Conservation (phyloP, 2,888 invertebrate species). For the Dicyrtoma fusca region DNA sequence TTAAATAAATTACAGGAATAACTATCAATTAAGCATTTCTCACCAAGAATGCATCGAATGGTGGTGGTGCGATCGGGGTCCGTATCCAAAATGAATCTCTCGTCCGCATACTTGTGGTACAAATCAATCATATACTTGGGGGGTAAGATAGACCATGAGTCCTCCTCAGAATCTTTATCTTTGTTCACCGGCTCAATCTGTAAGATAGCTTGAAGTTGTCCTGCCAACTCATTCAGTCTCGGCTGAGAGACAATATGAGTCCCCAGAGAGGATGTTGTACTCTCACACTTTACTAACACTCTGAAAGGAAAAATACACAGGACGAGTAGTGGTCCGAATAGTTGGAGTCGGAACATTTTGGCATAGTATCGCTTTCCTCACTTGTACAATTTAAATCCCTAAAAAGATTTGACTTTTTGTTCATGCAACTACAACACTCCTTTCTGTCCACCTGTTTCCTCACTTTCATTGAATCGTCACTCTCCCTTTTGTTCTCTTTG, state of each 20-base stretch:
- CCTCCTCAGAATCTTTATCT: constrained; percentile 11
- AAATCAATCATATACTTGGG: constrained; percentile 51
- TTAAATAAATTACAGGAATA: neutral
- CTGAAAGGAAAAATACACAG: constrained; percentile 24
- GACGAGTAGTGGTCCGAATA: neutral
- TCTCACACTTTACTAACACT: constrained; percentile 21
- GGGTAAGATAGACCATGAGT: constrained; percentile 35
- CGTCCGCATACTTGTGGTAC: constrained; percentile 50
- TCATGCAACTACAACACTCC: too few species aligned
- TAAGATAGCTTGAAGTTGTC: constrained; percentile 27
- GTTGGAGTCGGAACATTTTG: constrained; percentile 22
- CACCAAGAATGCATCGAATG: constrained; percentile 37
- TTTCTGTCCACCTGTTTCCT: too few species aligned
- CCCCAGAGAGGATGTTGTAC: constrained; percentile 3
- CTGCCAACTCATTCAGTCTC: constrained; percentile 19
- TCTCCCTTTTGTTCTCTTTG: too few species aligned
- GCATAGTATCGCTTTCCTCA: constrained; percentile 21
- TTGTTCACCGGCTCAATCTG: constrained; percentile 26
- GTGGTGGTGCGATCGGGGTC: constrained; percentile 19
- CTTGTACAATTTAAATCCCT: neutral
- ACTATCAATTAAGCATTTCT: constrained; percentile 9
- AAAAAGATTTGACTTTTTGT: neutral
- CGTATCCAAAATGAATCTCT: constrained; percentile 40
- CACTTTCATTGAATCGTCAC: neutral
- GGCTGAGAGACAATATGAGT: constrained; percentile 17